Base-by-base conservation (phyloP, 2,888 invertebrate genomes). In the Molorchus minor region DNA sequence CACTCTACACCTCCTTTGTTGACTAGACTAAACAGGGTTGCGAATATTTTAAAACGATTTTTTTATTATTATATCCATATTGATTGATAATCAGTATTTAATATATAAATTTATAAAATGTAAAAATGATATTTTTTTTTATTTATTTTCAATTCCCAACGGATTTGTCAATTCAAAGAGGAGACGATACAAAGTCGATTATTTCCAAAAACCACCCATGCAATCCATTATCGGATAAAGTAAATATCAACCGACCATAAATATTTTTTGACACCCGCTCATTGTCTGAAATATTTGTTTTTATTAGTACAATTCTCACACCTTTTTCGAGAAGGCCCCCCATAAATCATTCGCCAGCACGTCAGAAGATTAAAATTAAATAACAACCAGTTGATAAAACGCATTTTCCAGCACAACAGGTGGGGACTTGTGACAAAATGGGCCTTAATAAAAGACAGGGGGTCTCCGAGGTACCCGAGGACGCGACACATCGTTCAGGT, bases 291-390 rank as follows among this genome's bases (percentile, higher is more conserved):
- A 12, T 20, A 35, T 36, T 47, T 47, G 47, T 36, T 35, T 47
- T 20, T 47, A 47, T 35, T 47, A 47, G 35, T 15, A 19, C 19
- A 19, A 47, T 57, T 61, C 61, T 67, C 65, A 65, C 64, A 69
- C 64, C 67, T 64, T 59, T 47, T 58, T 54, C 30, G 53, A 30
- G 46, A 64, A 58, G 47, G 58, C 47, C 44, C n/a, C 46, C 59
- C 56, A 70, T 71, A 68, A 71, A 71, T 71, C 71, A 71, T 67
- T 60, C 57, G 62, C 59, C 60, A 58, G 20, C 54, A 59, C 64
- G 70, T 70, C 71, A 70, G 59, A 64, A 67, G 67, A 68, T 69
- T 68, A 60, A 62, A 71, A 69, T 71, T 65, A 70, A 68, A 65
- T 64, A 64, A 61, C 65, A 62, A 61, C 64, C 36, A 58, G 65